Evolutionary conservation across 2,113 vertebrate species (phyloP), one percentile per base, ranked within the genome.

Genomic region (Oxyruncus cristatus): DNA sequence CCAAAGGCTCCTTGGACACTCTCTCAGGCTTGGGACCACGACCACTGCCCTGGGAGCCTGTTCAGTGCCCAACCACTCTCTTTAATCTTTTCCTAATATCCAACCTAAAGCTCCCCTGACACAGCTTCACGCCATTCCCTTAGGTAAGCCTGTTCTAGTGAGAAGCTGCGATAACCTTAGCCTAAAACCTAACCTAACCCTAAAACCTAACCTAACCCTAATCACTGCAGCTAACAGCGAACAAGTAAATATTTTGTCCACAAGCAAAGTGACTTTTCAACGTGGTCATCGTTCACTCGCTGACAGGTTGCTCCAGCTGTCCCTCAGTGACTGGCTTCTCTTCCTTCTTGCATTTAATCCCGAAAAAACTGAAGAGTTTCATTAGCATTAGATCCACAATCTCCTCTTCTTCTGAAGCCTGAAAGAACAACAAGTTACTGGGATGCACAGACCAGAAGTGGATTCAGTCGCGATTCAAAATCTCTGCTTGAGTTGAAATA

Each of bases 361-460:
- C 99, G 18, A 99, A 97, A 90, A 99, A 98, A 92, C 98, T 98
- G 97, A 98, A 98, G 77, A 99, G 94, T 97, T 99, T 99, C 97
- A 97, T 98, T 67, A 99, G 85, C 98, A 99, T 98, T 91, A 99
- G 96, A 73, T 99, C 98, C 5, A 98, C 98, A n/a, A 99, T 99
- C 97, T 99, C 99, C 46, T 98, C 98, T 61, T 99, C 99, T 85
- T 99, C 99, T 3, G 98, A 99, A n/a, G 98, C 97, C 99, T 99
- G 78, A 41, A 97, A 96, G 28, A 73, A 70, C 39, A 67, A 42
- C 1, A 1, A 37, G 7, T 67, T 52, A 70, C 16, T 58, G 0
- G 0, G 32, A 12, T 8, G 13, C 12, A 6, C 6, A 5, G 24
- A 42, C 12, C 19, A 8, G 17, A 39, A 35, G 32, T 3, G 1